Percentiles rank a stretch among this genome's conserved stretches.
Evolutionary conservation across 2,797 vertebrate species (phyloP).

Genomic region (Zonotrichia albicollis): DNA sequence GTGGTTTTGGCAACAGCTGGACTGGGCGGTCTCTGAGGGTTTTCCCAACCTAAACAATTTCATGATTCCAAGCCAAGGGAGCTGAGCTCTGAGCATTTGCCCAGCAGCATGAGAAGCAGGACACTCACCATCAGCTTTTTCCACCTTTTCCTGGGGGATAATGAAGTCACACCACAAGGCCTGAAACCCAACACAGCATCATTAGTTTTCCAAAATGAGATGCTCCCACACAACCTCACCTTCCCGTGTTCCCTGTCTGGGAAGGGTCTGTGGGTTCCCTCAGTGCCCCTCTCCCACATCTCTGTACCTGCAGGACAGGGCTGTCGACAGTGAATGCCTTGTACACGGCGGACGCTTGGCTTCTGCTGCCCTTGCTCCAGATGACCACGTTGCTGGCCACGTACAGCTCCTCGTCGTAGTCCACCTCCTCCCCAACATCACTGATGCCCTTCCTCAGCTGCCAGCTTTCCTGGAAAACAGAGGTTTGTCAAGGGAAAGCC

Average conservation of each 20-base stretch:
- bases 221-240: fast-evolving
- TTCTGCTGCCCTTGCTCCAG: conserved; percentile 93
- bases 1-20: neutral
- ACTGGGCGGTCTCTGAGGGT: fast-evolving
- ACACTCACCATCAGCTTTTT: conserved; percentile 78
- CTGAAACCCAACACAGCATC: conserved; percentile 71
- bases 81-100: neutral
- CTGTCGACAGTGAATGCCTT: conserved; percentile 97
- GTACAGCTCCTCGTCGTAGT: conserved; percentile 95
- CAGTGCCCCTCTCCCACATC: neutral
- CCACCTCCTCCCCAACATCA: conserved; percentile 81
- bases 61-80: neutral
- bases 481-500: neutral
- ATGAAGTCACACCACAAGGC: conserved; percentile 96
- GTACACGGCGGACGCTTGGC: conserved; percentile 85
- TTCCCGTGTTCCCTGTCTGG: fast-evolving
- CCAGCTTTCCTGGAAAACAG: conserved; percentile 87
- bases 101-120: neutral
- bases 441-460: conserved; percentile 87
- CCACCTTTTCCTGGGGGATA: conserved; percentile 81
- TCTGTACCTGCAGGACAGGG: conserved; percentile 88
- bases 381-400: conserved; percentile 92
- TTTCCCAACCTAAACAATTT: neutral
- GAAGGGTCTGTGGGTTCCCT: fast-evolving
- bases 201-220: fast-evolving